Evolutionary conservation across 2,888 invertebrate genomes (phyloP).

Genomic region (Trichopoda pennipes): DNA sequence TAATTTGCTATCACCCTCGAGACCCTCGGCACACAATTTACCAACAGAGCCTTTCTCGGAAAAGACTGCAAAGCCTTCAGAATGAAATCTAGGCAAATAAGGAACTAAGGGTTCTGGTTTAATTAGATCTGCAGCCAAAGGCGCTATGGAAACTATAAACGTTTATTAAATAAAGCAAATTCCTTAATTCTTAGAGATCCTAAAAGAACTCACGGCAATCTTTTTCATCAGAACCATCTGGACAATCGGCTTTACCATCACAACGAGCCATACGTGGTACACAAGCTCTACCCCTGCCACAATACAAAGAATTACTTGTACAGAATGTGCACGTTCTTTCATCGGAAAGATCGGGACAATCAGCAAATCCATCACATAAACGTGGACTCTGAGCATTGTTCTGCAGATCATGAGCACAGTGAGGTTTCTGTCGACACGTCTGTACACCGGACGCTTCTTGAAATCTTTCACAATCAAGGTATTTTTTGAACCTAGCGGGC

Average conservation of each 20-base stretch:
- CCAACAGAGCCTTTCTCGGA: conserved; percentile 91
- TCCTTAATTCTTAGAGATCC: neutral
- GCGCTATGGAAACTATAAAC: conserved; percentile 87
- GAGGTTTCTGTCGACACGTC: conserved; percentile 89
- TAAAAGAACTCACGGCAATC: conserved; percentile 87
- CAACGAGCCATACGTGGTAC: conserved; percentile 87
- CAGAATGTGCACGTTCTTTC: conserved; percentile 91
- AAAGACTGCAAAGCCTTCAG: conserved; percentile 91
- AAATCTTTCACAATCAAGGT: conserved; percentile 89
- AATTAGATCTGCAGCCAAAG: conserved; percentile 85
- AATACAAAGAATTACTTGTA: conserved; percentile 86
- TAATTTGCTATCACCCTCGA: conserved; percentile 84
- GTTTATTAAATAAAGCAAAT: conserved; percentile 30
- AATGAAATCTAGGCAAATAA: conserved; percentile 86
- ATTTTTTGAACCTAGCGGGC: conserved; percentile 86
- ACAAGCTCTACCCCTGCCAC: conserved; percentile 89
- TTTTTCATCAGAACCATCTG: conserved; percentile 92
- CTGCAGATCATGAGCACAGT: conserved; percentile 89
- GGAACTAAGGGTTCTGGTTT: conserved; percentile 86
- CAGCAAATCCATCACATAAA: conserved; percentile 92
- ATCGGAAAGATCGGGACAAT: conserved; percentile 91
- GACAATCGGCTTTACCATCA: conserved; percentile 91
- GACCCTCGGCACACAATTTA: conserved; percentile 90
- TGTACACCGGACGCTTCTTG: conserved; percentile 89
- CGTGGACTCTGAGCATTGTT: conserved; percentile 88